These are phyloP conservation scores for Sinelater perroti DNA, from an alignment of 2,888 invertebrate genomes.

Conservation along the genomic window DNA sequence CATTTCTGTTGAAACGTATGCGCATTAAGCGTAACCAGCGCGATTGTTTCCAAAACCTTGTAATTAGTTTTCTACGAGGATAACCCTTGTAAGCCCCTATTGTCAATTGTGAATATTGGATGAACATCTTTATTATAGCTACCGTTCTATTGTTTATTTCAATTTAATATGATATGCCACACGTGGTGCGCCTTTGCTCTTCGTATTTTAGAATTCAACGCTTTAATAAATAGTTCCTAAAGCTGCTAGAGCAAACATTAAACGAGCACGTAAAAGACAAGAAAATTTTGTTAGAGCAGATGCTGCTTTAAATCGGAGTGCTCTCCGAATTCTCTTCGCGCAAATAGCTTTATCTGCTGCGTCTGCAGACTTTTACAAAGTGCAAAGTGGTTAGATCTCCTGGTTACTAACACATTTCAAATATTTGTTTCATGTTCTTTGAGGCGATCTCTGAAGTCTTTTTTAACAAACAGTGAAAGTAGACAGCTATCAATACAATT, in stretches of 20 bases:
- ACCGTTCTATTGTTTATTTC: no score
- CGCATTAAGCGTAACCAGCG: conserved; percentile 14
- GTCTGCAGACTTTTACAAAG: neutral
- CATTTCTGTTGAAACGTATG: conserved; percentile 14
- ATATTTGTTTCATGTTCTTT: no score
- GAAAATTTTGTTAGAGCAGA: conserved; percentile 11
- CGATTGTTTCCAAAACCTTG: conserved; percentile 9
- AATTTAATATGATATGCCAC: no score
- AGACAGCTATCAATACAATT: no score
- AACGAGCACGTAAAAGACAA: no score
- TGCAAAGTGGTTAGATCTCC: conserved; percentile 7
- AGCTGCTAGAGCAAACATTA: no score
- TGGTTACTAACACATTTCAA: neutral
- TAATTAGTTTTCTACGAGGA: conserved; percentile 25
- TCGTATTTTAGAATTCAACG: no score
- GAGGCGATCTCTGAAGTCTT: no score
- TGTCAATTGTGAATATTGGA: conserved; percentile 23
- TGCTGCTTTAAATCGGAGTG: conserved; percentile 7
- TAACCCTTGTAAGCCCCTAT: conserved; percentile 13
- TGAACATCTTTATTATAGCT: no score
- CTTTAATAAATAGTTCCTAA: no score
- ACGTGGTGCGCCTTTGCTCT: no score
- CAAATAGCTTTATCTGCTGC: conserved; percentile 7
- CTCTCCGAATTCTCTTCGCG: neutral
- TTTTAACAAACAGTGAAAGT: no score